Percentiles rank a stretch among this genome's conserved stretches.
These are phyloP conservation scores for Calliopum simillimum DNA, from an alignment of 2,888 invertebrate species.

Conservation along the genomic window DNA sequence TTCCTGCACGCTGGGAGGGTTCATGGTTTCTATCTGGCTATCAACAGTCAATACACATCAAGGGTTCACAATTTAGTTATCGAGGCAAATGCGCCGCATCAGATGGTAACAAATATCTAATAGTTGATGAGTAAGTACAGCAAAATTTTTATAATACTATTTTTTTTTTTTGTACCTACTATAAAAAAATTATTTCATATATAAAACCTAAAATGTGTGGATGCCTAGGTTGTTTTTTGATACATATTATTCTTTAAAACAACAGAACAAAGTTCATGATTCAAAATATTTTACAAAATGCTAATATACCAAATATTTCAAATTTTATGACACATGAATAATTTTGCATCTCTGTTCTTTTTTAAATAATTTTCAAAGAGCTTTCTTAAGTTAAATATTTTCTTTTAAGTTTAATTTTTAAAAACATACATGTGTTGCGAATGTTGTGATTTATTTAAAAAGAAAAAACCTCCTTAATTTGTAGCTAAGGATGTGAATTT, in stretches of 20 bases:
- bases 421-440: slow-evolving; percentile 19
- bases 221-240: too few relatives aligned
- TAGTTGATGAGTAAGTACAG: slow-evolving; percentile 87
- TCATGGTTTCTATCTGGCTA: slow-evolving; percentile 93
- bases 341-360: too few relatives aligned
- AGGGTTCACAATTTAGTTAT: slow-evolving; percentile 84
- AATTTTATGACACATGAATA: too few relatives aligned
- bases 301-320: too few relatives aligned
- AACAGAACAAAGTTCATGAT: too few relatives aligned
- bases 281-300: too few relatives aligned
- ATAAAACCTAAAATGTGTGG: too few relatives aligned
- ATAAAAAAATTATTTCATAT: too few relatives aligned
- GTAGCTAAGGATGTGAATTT: slow-evolving; percentile 46
- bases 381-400: slow-evolving; percentile 26
- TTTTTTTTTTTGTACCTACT: neutral
- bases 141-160: slow-evolving; percentile 31
- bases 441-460: slow-evolving; percentile 32
- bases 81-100: slow-evolving; percentile 86
- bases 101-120: slow-evolving; percentile 89
- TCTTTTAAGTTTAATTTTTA: slow-evolving; percentile 19
- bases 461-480: slow-evolving; percentile 45
- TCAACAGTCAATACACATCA: slow-evolving; percentile 85
- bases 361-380: slow-evolving; percentile 38
- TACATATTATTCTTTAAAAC: too few relatives aligned
- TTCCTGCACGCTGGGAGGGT: slow-evolving; percentile 87